Evolutionary conservation across 2,888 invertebrate genomes (phyloP), one percentile per base, ranked within the genome.

Genomic region (Papilio protenor): DNA sequence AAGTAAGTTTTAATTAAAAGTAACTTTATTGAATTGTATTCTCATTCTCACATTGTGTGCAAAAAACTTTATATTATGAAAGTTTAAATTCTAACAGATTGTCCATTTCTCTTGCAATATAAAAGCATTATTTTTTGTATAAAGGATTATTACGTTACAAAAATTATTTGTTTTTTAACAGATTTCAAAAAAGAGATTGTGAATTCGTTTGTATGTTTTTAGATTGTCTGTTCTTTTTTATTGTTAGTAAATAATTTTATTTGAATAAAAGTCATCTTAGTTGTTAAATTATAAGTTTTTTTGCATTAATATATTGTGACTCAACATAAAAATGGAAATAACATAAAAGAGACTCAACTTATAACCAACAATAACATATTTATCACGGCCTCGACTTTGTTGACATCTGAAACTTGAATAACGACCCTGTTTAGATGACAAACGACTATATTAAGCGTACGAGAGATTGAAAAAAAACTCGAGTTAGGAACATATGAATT

Each of bases 371-470:
- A 64, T 64, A 64, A 64, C 64, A 64, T 64, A 64, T 64, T 64
- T 18, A 27, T 64, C 64, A 64, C 33, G 11, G 27, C 16, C 23
- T 16, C 64, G 64, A 64, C 33, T 27, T 64, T 64, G 64, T 64
- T 64, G 64, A 64, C 64, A 64, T 64, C 64, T 64, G 64, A 64
- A 64, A 64, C 64, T 64, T 64, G 64, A 64, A 64, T 64, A 64
- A 64, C 64, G 64, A 64, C 33, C 64, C 33, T 64, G 64, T 64
- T 64, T 64, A 64, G 64, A 64, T 64, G 64, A 64, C 64, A 33
- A 64, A 64, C 64, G 64, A 71, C 27, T 52, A 52, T 71, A 71
- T 49, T 21, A 71, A 71, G 70, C 45, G 64, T 8, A 33, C 64
- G 18, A 64, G 16, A 64, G 27, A 64, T 61, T 27, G 27, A 27